These are phyloP conservation scores for Sebastes alutus DNA, from an alignment of 2,797 vertebrate genomes.

Conservation along the genomic window DNA sequence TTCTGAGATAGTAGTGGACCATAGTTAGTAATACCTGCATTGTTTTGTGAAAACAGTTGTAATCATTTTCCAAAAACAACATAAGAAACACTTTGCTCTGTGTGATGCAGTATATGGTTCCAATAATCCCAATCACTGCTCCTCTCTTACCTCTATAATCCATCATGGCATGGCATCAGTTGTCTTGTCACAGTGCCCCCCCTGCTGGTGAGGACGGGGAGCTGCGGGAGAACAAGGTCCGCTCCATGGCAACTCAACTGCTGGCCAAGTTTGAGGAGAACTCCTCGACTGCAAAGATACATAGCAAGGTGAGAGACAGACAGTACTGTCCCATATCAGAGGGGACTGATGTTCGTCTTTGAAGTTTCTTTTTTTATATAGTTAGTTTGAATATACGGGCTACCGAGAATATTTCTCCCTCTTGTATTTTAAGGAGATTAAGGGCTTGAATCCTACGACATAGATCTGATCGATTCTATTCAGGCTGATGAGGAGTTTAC, in stretches of 20 bases:
- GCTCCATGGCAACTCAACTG: slow-evolving; percentile 94
- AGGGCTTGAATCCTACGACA: no score
- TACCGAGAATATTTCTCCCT: neutral
- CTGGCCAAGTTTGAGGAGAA: slow-evolving; percentile 95
- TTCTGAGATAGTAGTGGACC: no score
- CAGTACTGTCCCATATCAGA: neutral
- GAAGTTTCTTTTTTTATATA: no score
- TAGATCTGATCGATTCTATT: no score
- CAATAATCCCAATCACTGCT: neutral
- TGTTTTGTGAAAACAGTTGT: neutral
- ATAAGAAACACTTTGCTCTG: neutral
- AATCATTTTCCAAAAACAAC: neutral
- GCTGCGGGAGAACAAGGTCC: slow-evolving; percentile 91
- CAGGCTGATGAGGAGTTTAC: no score
- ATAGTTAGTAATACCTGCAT: no score
- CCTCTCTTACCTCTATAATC: neutral
- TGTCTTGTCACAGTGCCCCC: slow-evolving; percentile 82
- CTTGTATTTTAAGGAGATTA: neutral
- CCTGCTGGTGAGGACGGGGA: slow-evolving; percentile 79
- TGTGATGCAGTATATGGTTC: neutral
- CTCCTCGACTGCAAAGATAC: slow-evolving; percentile 71
- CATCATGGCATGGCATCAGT: slow-evolving; percentile 25
- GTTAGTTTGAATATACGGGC: no score
- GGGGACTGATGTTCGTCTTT: neutral
- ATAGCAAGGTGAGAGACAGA: slow-evolving; percentile 83